Base-by-base conservation (phyloP, 2,797 vertebrate genomes). In the Melanotaenia parkinsoni region DNA sequence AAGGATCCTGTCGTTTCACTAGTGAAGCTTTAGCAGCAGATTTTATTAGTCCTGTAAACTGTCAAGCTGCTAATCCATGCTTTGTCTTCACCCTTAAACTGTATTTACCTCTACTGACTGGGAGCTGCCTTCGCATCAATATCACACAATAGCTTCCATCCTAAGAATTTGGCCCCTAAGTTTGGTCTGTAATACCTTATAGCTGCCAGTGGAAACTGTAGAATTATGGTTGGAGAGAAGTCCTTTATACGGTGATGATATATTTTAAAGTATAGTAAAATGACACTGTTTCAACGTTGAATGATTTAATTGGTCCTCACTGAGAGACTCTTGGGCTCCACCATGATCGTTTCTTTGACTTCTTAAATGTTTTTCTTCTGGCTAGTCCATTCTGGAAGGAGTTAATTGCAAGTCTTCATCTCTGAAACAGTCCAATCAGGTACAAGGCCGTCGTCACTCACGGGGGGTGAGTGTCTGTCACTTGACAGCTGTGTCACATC, bases 371-470 rank as follows among this genome's bases (percentile, higher is more conserved):
- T 45, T 91, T 73, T 88, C 75, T 86, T 84, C 82, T 59, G 87
- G 76, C 53, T 84, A 94, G 94, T 93, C 94, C 72, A 20, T 89
- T 82, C 93, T 92, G 85, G 93, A 93, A 67, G 90, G 91, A 89
- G 88, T 85, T 75, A 94, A 95, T 87, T 94, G 92, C 92, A 94
- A 92, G 88, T 78, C 89, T 65, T 85, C 90, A 0, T 92, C 93
- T 30, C 58, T 93, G 85, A 95, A 94, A 94, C 92, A 82, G 71
- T 93, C 93, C 91, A 95, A 94, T 93, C 93, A 94, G 92, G 90
- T 91, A 82, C 87, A 92, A 86, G 91, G 88, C 63, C 89, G 89
- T 57, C 90, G 67, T 72, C 88, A 88, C 89, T 93, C 93, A 79
- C 90, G 14, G 32, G 86, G 86, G 94, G 94, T 95, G 93, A 95